Conservation (phyloP, 2,888 invertebrate genomes). For the Synanthedon vespiformis region DNA sequence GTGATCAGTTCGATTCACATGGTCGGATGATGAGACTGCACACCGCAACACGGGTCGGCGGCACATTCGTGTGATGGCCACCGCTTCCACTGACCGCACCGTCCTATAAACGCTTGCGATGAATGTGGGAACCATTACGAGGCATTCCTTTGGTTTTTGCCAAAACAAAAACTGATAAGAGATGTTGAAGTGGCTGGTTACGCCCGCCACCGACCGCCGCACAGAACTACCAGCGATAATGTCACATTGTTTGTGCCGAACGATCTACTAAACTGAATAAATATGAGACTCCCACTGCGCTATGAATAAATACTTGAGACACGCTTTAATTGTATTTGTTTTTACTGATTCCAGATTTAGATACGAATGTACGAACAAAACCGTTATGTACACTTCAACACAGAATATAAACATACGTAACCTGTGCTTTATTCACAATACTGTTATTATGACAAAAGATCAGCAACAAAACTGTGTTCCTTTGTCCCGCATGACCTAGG, state of each 20-base stretch:
- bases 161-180: neutral
- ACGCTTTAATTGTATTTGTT: neutral
- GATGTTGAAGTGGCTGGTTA: neutral
- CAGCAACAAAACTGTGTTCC: rapidly evolving
- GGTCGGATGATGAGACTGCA: too few relatives aligned
- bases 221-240: neutral
- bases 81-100: too few relatives aligned
- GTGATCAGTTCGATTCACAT: too few relatives aligned
- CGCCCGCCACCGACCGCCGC: neutral
- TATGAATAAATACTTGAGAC: neutral
- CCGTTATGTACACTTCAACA: neutral
- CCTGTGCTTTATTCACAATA: too few relatives aligned
- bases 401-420: too few relatives aligned
- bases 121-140: too few relatives aligned
- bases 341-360: neutral
- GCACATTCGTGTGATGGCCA: too few relatives aligned
- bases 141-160: too few relatives aligned
- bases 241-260: neutral
- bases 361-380: neutral
- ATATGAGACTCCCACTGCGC: neutral
- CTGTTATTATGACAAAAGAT: too few relatives aligned
- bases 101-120: too few relatives aligned
- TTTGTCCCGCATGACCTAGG: too few relatives aligned
- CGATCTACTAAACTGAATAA: neutral
- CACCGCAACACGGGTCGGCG: too few relatives aligned